Conservation (phyloP, 1,140 invertebrate genomes). For the Aplysia californica region DNA sequence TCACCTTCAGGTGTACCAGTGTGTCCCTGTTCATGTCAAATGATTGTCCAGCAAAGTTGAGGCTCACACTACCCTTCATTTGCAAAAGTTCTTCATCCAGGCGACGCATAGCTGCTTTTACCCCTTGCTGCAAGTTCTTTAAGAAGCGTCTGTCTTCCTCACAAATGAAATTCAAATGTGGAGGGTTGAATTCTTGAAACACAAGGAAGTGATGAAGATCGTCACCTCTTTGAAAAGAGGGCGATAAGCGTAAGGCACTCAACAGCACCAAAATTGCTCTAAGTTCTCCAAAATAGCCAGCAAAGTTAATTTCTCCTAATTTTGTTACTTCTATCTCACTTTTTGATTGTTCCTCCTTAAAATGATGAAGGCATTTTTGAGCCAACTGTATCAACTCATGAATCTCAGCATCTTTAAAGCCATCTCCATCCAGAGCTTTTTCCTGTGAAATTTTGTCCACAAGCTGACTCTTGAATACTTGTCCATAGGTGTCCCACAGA, state of each 20-base stretch:
- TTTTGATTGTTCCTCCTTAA: conserved; percentile 5
- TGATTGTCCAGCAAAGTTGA: conserved; percentile 9
- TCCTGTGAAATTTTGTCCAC: conserved; percentile 13
- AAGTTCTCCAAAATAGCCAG: conserved; percentile 41
- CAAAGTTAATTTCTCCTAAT: conserved; percentile 14
- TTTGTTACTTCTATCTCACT: conserved; percentile 12
- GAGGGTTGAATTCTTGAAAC: conserved; percentile 8
- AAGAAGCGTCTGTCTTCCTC: conserved; percentile 17
- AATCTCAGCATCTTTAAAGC: neutral
- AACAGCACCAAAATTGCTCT: conserved; percentile 24
- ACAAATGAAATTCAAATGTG: neutral
- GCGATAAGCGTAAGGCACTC: conserved; percentile 12
- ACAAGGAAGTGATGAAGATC: conserved; percentile 33
- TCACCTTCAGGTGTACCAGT: conserved; percentile 33
- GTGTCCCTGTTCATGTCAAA: conserved; percentile 9
- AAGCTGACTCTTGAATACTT: conserved; percentile 37
- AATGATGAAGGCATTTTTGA: conserved; percentile 5
- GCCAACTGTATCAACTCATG: neutral
- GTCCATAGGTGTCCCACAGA: conserved; percentile 46
- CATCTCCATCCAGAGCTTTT: too few relatives aligned
- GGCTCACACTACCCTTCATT: conserved; percentile 24
- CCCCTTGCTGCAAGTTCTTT: conserved; percentile 18
- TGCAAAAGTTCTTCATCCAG: conserved; percentile 39
- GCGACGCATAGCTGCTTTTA: conserved; percentile 24
- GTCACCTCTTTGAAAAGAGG: conserved; percentile 3